A percentile compares a stretch with the other conserved stretches of the same genome.
Evolutionary conservation across 2,113 vertebrate genomes (phyloP).

Genomic region (Anser brachyrhynchus): DNA sequence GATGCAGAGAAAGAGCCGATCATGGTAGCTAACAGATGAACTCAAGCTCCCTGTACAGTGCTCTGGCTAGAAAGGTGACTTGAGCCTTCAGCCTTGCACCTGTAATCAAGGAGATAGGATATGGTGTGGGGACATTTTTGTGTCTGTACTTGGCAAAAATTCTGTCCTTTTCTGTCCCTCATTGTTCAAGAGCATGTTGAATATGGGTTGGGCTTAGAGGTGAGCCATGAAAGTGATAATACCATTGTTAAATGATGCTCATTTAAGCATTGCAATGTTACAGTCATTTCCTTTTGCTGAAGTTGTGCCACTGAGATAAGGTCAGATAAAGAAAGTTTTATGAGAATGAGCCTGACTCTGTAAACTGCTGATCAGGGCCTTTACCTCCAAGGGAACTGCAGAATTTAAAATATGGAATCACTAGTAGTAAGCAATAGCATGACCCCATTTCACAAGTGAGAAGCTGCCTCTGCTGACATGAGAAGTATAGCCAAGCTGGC

Average conservation of each 20-base stretch:
- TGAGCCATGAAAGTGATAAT: background rate
- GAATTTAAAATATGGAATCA: background rate
- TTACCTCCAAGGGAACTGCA: background rate
- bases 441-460: background rate
- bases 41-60: background rate
- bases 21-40: background rate
- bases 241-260: background rate
- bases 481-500: background rate
- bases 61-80: background rate
- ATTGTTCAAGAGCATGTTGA: background rate
- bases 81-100: background rate
- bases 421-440: background rate
- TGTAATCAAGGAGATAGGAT: background rate
- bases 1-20: background rate
- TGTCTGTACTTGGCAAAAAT: background rate
- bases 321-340: background rate
- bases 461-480: background rate
- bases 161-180: background rate
- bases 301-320: background rate
- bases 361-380: background rate
- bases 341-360: background rate
- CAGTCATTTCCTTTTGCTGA: background rate
- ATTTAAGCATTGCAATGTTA: background rate
- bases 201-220: background rate
- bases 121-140: accelerated